phyloP scores from a whole-genome alignment of 2,113 vertebrate species.

The Phylloscopus trochiloides region DNA sequence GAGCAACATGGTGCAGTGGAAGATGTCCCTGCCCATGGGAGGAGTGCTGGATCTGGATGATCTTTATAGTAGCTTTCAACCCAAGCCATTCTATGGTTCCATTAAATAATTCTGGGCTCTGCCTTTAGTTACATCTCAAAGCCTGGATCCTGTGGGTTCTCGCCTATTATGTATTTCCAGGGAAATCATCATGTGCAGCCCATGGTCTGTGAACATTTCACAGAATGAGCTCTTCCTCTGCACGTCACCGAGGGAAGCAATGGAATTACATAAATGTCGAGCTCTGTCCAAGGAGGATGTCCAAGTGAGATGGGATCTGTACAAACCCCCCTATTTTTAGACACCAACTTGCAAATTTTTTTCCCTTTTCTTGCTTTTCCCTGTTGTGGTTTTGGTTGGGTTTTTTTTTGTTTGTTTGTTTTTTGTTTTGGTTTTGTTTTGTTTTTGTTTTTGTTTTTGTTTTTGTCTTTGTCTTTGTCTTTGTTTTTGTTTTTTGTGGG shows the following conservation, averaged over 20 bases:
- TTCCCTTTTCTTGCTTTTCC: not conserved
- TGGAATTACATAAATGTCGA: not conserved
- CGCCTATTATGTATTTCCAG: not conserved
- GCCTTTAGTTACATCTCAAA: not conserved
- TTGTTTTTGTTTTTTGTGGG: not conserved
- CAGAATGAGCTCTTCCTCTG: not conserved
- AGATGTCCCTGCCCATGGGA: not conserved
- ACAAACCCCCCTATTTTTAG: not conserved
- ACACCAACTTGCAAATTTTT: not conserved
- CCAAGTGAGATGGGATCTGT: not conserved
- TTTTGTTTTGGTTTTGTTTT: not conserved
- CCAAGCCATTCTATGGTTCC: not conserved
- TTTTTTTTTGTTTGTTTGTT: not conserved
- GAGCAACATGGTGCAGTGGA: accelerated
- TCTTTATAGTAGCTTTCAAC: not conserved
- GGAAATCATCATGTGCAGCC: not conserved
- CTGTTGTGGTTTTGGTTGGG: accelerated
- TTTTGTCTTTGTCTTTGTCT: not conserved
- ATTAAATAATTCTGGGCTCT: not conserved
- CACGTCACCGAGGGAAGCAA: accelerated
- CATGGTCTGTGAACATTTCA: accelerated
- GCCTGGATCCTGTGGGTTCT: not conserved
- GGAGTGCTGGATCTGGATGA: not conserved
- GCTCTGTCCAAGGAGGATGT: not conserved
- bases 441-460: no score